These are phyloP conservation scores for Neuroterus valhalla DNA, from an alignment of 1,140 invertebrate genomes.

Conservation along the genomic window DNA sequence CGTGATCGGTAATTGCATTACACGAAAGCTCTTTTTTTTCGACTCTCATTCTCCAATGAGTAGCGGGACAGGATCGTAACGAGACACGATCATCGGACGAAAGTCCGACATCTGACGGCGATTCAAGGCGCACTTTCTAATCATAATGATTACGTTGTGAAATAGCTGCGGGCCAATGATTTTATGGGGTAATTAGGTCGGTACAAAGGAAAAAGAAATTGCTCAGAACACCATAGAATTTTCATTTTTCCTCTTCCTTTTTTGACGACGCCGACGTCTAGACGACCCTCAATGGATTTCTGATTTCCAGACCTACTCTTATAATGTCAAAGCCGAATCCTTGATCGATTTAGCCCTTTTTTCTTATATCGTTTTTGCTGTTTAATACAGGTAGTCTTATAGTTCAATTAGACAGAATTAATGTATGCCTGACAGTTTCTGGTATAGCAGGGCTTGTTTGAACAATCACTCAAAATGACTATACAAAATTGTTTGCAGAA, in stretches of 20 bases:
- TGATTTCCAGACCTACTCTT: not conserved
- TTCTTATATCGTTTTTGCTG: too few species aligned
- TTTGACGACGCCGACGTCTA: too few species aligned
- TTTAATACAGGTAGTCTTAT: too few species aligned
- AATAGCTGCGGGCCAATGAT: slow-evolving; percentile 20
- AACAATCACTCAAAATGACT: too few species aligned
- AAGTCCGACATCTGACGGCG: slow-evolving; percentile 5
- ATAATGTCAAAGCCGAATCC: too few species aligned
- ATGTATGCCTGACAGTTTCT: too few species aligned
- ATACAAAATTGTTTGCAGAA: too few species aligned
- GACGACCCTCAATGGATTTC: not conserved
- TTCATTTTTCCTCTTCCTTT: not conserved
- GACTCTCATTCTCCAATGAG: not conserved
- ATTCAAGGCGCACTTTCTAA: slow-evolving; percentile 25
- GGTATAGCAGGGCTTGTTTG: too few species aligned
- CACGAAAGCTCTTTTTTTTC: slow-evolving; percentile 1
- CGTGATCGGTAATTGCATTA: slow-evolving; percentile 10
- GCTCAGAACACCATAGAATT: not conserved
- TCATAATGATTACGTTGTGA: slow-evolving; percentile 29
- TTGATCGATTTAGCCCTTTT: too few species aligned
- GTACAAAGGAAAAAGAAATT: slow-evolving; percentile 19
- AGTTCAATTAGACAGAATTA: too few species aligned
- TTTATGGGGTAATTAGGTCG: slow-evolving; percentile 16
- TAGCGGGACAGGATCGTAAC: not conserved
- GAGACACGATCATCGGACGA: slow-evolving; percentile 18